These are phyloP conservation scores for Orthosia gracilis DNA, from an alignment of 2,888 invertebrate species.

Conservation along the genomic window DNA sequence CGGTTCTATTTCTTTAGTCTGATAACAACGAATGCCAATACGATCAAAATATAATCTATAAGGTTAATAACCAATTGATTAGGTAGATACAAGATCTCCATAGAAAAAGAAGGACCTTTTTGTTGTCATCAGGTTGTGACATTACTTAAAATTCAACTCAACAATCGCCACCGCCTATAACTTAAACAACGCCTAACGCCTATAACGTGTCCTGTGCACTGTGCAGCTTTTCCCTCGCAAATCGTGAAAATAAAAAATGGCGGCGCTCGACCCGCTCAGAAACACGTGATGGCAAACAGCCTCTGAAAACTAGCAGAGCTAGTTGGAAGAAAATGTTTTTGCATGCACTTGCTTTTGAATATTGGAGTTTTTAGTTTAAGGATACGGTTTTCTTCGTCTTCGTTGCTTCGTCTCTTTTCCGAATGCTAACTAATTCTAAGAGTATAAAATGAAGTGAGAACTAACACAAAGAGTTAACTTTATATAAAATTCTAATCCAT, in stretches of 20 bases:
- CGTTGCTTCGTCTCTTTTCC: too few species aligned
- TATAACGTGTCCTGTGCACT: slow-evolving; percentile 41
- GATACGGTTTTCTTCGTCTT: not conserved
- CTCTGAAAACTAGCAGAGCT: slow-evolving; percentile 28
- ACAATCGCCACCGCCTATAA: slow-evolving; percentile 7
- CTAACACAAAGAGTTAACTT: too few species aligned
- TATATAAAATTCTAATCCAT: too few species aligned
- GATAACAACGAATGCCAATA: too few species aligned
- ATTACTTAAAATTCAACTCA: not conserved
- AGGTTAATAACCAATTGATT: too few species aligned
- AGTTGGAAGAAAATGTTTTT: slow-evolving; percentile 36
- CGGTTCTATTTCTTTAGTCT: too few species aligned
- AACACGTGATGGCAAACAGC: slow-evolving; percentile 57
- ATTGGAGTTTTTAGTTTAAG: not conserved
- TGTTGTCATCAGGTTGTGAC: not conserved
- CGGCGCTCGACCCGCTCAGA: slow-evolving; percentile 35
- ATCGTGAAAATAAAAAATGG: slow-evolving; percentile 56
- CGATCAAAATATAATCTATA: too few species aligned
- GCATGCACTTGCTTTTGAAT: slow-evolving; percentile 25
- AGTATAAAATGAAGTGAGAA: too few species aligned
- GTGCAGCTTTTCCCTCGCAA: slow-evolving; percentile 41
- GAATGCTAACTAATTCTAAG: too few species aligned
- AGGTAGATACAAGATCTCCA: too few species aligned
- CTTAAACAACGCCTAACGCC: slow-evolving; percentile 48
- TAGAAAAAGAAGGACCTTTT: not conserved